phyloP scores from a whole-genome alignment of 2,888 invertebrate species.

The Eupithecia exiguata region DNA sequence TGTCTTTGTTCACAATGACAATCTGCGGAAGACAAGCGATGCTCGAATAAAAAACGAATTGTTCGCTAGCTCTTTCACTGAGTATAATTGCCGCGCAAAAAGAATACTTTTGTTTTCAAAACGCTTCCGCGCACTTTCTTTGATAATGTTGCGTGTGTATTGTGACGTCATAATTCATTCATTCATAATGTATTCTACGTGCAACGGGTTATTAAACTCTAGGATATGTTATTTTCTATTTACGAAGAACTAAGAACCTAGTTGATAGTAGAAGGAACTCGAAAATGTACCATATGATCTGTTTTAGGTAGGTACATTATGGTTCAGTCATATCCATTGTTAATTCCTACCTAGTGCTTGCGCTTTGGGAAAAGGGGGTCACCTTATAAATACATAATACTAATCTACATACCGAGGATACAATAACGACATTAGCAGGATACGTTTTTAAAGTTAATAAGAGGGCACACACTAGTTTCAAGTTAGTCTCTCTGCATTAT shows the following conservation, averaged over 20 bases:
- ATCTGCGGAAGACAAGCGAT: constrained; percentile 72
- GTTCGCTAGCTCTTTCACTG: constrained; percentile 70
- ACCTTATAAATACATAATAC: not conserved
- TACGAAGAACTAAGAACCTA: not conserved
- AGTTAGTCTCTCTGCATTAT: constrained; percentile 13
- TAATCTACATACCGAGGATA: no score
- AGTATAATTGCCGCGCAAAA: constrained; percentile 72
- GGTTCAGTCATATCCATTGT: not conserved
- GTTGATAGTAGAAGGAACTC: not conserved
- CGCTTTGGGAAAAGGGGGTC: not conserved
- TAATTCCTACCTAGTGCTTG: not conserved
- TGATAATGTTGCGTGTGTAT: constrained; percentile 38
- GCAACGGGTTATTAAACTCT: constrained; percentile 21
- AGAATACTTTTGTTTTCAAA: constrained; percentile 76
- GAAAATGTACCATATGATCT: not conserved
- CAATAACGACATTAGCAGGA: not conserved
- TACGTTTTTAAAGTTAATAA: not conserved
- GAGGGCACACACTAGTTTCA: not conserved
- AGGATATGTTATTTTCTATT: not conserved
- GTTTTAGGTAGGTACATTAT: no score
- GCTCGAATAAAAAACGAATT: constrained; percentile 63
- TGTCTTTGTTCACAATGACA: constrained; percentile 54
- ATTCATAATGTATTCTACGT: constrained; percentile 16
- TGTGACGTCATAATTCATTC: constrained; percentile 28
- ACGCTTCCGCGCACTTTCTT: constrained; percentile 71